These are phyloP conservation scores for Polydrusus cervinus DNA, from an alignment of 2,888 invertebrate genomes.

Conservation along the genomic window DNA sequence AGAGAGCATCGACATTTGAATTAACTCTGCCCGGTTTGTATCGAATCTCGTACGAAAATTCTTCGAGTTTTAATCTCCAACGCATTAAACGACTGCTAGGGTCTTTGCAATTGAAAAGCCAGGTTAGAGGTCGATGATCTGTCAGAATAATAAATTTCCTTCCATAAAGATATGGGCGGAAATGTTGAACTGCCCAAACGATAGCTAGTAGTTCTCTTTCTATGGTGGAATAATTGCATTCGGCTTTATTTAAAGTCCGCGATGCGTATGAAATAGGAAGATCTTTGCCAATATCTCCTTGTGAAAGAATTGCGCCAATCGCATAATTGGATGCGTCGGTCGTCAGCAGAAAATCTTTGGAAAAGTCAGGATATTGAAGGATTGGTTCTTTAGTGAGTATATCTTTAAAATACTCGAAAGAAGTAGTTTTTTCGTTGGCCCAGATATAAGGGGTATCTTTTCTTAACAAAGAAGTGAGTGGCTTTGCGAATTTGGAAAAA, in stretches of 20 bases:
- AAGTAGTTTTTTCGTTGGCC: slow-evolving; percentile 49
- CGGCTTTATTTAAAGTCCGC: slow-evolving; percentile 49
- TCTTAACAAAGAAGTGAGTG: slow-evolving; percentile 12
- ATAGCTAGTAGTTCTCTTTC: slow-evolving; percentile 58
- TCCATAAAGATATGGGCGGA: slow-evolving; percentile 41
- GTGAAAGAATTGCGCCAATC: slow-evolving; percentile 44
- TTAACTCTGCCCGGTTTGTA: slow-evolving; percentile 43
- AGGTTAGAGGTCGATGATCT: slow-evolving; percentile 67
- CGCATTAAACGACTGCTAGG: slow-evolving; percentile 61
- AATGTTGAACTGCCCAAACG: slow-evolving; percentile 35
- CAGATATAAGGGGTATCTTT: slow-evolving; percentile 47
- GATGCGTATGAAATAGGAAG: slow-evolving; percentile 44
- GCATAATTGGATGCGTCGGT: slow-evolving; percentile 42
- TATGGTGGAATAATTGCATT: slow-evolving; percentile 58
- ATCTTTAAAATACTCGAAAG: slow-evolving; percentile 53
- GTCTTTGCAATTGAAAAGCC: slow-evolving; percentile 66
- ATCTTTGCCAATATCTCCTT: slow-evolving; percentile 39
- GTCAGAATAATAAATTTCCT: slow-evolving; percentile 56
- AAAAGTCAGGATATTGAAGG: slow-evolving; percentile 43
- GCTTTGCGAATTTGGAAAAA: neutral
- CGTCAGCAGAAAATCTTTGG: slow-evolving; percentile 38
- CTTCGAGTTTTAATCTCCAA: slow-evolving; percentile 65
- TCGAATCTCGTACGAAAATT: slow-evolving; percentile 55
- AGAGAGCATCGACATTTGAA: slow-evolving; percentile 24
- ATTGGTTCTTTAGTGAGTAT: slow-evolving; percentile 51